Base-by-base conservation (phyloP, 2,113 vertebrate species). In the Fukomys damarensis region DNA sequence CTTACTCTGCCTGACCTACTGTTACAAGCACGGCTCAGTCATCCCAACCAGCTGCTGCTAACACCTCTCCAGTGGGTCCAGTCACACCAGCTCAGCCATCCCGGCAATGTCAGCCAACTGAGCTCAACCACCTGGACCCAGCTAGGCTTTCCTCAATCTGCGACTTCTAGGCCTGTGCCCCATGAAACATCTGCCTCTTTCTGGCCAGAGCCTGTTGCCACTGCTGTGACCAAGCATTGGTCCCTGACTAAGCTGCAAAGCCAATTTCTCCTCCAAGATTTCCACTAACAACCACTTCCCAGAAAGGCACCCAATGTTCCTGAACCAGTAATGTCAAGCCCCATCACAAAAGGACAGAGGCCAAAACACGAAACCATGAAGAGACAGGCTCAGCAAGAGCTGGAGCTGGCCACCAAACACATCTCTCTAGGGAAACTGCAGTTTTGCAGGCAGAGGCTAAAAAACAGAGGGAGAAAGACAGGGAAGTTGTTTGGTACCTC, bases 331-430 rank as follows among this genome's bases (percentile, higher is more conserved):
- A 77, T 49, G 9, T 49, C 93, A 3, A 94, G 2, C 8, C 95
- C 95, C 22, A 94, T 98, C 88, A 89, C 96, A 3, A 0, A 83
- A 1, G 86, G 96, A 70, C 97, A 97, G 66, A 88, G 93, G 32
- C 88, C 95, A 35, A 58, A 96, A 61, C 12, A 85, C 3, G 91
- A 98, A 77, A 81, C 76, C 19, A 95, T 95, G 94, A 97, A 98
- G 58, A 95, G 28, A 68, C 10, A 74, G 35, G 97, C 97, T 24
- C 97, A 97, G 35, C 28, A 52, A 7, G 90, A 96, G 20, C 41
- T 76, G 3, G 95, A 97, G 65, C 95, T 95, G 12, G 96, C 96
- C 9, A 95, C 97, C 70, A 88, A 94, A 35, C 93, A 90, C 19
- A 94, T 91, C 2, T 43, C 89, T 16, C 3, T 93, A 80, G 96